Percentiles rank a stretch among this genome's conserved stretches.
phyloP scores from a whole-genome alignment of 2,888 invertebrate species.

The Apamea epomidion region DNA sequence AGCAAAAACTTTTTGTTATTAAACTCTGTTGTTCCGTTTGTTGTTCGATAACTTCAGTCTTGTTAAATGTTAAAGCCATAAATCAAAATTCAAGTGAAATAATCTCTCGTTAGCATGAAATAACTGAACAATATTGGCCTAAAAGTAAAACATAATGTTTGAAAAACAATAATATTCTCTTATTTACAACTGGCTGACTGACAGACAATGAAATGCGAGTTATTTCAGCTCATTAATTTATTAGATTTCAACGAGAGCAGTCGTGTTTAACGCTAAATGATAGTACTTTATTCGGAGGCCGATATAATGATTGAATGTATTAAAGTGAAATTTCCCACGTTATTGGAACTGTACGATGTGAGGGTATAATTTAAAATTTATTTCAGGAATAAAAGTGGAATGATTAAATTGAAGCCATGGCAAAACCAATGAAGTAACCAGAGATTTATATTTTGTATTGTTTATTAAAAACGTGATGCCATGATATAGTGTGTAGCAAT shows the following conservation, averaged over 20 bases:
- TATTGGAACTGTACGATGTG: constrained; percentile 12
- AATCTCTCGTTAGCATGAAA: constrained; percentile 67
- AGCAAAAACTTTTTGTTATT: constrained; percentile 71
- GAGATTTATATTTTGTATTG: background rate
- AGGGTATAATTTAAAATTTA: constrained; percentile 4
- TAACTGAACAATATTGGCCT: constrained; percentile 48
- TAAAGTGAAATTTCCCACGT: constrained; percentile 12
- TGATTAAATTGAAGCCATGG: constrained; percentile 14
- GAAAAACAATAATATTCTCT: constrained; percentile 42
- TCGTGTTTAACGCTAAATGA: constrained; percentile 29
- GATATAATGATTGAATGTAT: constrained; percentile 24
- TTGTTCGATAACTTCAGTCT: constrained; percentile 73
- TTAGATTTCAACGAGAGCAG: constrained; percentile 11
- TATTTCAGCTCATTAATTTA: constrained; percentile 36
- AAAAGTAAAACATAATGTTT: constrained; percentile 46
- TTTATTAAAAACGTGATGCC: background rate
- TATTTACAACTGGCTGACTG: constrained; percentile 18
- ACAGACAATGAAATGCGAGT: constrained; percentile 18
- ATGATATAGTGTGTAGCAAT: background rate
- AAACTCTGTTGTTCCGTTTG: constrained; percentile 69
- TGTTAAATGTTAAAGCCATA: constrained; percentile 73
- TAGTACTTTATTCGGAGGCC: constrained; percentile 31
- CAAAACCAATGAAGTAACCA: background rate
- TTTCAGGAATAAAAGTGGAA: constrained; percentile 8
- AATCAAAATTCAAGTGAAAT: constrained; percentile 74